Evolutionary conservation across 2,113 vertebrate species (phyloP).

Genomic region (Chaenogobius annularis): DNA sequence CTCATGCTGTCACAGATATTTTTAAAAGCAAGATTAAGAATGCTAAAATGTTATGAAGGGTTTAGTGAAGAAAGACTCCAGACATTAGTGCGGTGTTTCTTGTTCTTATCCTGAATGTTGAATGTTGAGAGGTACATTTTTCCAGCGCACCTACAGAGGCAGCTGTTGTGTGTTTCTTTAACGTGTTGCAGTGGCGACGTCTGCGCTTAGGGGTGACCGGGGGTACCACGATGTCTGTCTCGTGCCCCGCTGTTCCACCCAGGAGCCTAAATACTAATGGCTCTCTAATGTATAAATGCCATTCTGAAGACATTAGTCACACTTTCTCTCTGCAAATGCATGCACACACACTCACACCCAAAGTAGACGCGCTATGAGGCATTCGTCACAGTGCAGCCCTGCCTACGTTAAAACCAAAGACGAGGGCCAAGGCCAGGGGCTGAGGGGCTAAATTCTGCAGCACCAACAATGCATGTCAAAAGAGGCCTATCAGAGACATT

Average conservation of each 20-base stretch:
- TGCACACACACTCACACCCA: slow-evolving; percentile 29
- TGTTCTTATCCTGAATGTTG: slow-evolving; percentile 5
- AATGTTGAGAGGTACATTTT: background rate
- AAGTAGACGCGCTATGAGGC: slow-evolving; percentile 47
- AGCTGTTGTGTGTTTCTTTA: slow-evolving; percentile 64
- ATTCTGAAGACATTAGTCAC: slow-evolving; percentile 76
- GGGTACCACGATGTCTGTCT: slow-evolving; percentile 72
- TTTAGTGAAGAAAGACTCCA: slow-evolving; percentile 6
- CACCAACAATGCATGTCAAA: slow-evolving; percentile 74
- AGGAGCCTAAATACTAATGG: slow-evolving; percentile 75
- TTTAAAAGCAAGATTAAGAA: background rate
- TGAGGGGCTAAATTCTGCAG: slow-evolving; percentile 69
- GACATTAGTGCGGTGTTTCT: slow-evolving; percentile 3
- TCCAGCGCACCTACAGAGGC: slow-evolving; percentile 16
- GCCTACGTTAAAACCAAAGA: slow-evolving; percentile 63
- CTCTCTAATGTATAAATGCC: slow-evolving; percentile 74
- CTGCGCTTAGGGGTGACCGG: slow-evolving; percentile 48
- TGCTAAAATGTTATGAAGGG: background rate
- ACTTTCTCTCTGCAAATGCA: slow-evolving; percentile 55
- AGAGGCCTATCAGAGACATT: slow-evolving; percentile 62
- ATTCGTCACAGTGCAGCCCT: slow-evolving; percentile 72
- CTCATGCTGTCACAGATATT: background rate
- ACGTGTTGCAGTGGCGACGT: slow-evolving; percentile 42
- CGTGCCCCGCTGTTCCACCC: slow-evolving; percentile 71
- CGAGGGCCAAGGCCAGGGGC: slow-evolving; percentile 69